Evolutionary conservation across 2,888 invertebrate species (phyloP).

Genomic region (Drosophila borealis): DNA sequence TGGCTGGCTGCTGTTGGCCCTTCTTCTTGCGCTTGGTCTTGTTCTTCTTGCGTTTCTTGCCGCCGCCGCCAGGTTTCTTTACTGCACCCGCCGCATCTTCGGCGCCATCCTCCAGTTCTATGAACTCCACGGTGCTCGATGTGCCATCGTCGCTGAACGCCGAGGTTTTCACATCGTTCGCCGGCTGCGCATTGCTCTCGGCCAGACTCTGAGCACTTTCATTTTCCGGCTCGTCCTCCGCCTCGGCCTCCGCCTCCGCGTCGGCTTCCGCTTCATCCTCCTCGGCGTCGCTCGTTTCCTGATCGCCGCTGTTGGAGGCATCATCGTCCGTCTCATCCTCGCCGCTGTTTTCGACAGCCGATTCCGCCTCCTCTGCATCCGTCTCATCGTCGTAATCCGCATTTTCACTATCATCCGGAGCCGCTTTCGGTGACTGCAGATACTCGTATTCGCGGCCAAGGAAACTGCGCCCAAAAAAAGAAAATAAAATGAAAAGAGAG

Average conservation of each 20-base stretch:
- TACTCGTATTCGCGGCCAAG: slow-evolving; percentile 83
- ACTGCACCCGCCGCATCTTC: slow-evolving; percentile 40
- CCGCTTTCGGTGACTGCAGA: slow-evolving; percentile 59
- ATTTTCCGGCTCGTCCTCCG: slow-evolving; percentile 47
- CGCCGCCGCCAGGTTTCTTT: slow-evolving; percentile 73
- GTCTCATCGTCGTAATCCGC: slow-evolving; percentile 82
- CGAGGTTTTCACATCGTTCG: slow-evolving; percentile 54
- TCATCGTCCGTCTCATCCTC: slow-evolving; percentile 47
- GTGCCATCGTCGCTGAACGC: slow-evolving; percentile 49
- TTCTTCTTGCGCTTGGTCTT: slow-evolving; percentile 68
- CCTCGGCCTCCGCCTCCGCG: slow-evolving; percentile 50
- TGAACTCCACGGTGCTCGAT: slow-evolving; percentile 76
- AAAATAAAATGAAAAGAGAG: neutral
- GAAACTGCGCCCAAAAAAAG: slow-evolving; percentile 64
- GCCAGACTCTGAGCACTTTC: slow-evolving; percentile 39
- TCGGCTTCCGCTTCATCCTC: slow-evolving; percentile 77
- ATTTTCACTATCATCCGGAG: slow-evolving; percentile 85
- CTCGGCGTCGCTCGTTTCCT: slow-evolving; percentile 74
- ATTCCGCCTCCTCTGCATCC: slow-evolving; percentile 78
- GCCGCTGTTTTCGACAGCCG: slow-evolving; percentile 47
- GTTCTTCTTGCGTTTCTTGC: slow-evolving; percentile 67
- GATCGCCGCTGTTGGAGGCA: slow-evolving; percentile 81
- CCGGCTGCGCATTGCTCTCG: slow-evolving; percentile 15
- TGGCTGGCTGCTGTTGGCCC: slow-evolving; percentile 73
- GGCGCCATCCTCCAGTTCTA: slow-evolving; percentile 76